phyloP scores from a whole-genome alignment of 2,797 vertebrate species.

The Lagorchestes hirsutus region DNA sequence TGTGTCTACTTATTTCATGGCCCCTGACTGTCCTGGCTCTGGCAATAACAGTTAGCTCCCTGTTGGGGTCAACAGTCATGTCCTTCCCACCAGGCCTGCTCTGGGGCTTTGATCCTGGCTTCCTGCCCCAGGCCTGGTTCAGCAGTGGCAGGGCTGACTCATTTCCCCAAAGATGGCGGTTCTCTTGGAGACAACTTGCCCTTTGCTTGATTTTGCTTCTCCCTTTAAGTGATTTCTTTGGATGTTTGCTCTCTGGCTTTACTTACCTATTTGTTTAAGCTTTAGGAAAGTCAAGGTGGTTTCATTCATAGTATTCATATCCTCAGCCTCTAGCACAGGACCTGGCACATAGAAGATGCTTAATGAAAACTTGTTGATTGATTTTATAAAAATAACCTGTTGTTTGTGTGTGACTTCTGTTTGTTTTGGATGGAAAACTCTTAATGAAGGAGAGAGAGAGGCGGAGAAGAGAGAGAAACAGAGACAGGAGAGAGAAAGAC shows the following conservation, averaged over 20 bases:
- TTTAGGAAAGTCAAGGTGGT: background rate
- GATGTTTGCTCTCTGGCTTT: background rate
- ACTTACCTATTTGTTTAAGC: background rate
- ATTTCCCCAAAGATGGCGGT: background rate
- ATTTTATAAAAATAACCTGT: background rate
- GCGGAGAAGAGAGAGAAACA: background rate
- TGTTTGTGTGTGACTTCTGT: background rate
- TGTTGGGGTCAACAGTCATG: background rate
- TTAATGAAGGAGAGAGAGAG: background rate
- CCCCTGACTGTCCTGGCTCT: background rate
- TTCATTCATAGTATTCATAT: background rate
- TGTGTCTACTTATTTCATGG: background rate
- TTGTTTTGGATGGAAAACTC: background rate
- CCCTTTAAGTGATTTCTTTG: background rate
- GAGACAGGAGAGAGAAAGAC: background rate
- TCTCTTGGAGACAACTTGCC: background rate
- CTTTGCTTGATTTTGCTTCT: background rate
- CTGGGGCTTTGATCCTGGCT: background rate
- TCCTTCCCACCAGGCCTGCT: background rate
- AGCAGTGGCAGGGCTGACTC: background rate
- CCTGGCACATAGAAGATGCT: background rate
- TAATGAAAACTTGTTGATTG: background rate
- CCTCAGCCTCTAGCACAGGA: background rate
- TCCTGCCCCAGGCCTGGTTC: too few species aligned
- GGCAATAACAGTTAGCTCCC: background rate